These are phyloP conservation scores for Orius laevigatus DNA, from an alignment of 1,140 invertebrate genomes.

Conservation along the genomic window DNA sequence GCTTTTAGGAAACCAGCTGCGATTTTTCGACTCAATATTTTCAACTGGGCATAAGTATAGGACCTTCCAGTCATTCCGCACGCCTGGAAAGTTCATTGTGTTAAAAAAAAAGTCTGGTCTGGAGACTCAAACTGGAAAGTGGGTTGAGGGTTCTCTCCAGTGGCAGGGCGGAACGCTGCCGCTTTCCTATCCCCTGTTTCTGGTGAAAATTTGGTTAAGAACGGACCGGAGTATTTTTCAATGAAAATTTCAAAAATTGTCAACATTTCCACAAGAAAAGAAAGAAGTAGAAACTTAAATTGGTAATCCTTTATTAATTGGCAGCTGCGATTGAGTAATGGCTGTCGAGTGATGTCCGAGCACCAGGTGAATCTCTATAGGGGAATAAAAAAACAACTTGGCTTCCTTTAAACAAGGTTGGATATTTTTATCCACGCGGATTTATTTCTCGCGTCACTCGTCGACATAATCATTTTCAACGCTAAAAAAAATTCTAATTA, in stretches of 20 bases:
- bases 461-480: not conserved
- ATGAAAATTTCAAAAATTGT: not conserved
- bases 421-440: not conserved
- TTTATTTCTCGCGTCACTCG: not conserved
- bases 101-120: not conserved
- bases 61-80: slow-evolving; percentile 49
- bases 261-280: not conserved
- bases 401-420: not conserved
- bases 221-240: too few relatives aligned
- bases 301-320: too few relatives aligned
- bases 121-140: not conserved
- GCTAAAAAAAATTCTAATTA: slow-evolving; percentile 26
- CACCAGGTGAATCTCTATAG: not conserved
- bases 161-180: not conserved
- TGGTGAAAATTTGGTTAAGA: not conserved
- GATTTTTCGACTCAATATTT: slow-evolving; percentile 42
- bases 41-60: slow-evolving; percentile 50
- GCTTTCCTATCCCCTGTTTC: not conserved
- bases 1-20: slow-evolving; percentile 46
- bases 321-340: not conserved
- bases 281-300: not conserved
- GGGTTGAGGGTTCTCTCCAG: too few relatives aligned
- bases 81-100: slow-evolving; percentile 37
- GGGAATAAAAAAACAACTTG: not conserved
- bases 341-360: not conserved